A percentile compares a stretch with the other conserved stretches of the same genome.
Conservation (phyloP, 2,888 invertebrate species). For the Furcula furcula region DNA sequence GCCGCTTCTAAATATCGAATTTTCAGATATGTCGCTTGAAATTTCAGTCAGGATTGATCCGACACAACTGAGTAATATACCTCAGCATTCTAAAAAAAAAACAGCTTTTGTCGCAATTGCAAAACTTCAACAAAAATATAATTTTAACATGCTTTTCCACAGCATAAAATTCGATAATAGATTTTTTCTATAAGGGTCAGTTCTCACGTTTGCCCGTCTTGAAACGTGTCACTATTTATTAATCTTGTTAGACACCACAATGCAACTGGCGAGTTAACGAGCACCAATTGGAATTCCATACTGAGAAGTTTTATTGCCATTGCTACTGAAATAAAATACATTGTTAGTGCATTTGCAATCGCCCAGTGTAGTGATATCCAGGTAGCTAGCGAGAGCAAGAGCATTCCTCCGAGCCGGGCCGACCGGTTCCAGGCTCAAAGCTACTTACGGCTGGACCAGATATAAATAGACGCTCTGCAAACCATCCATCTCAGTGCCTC, state of each 20-base stretch:
- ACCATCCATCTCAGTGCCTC: conserved; percentile 69
- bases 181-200: conserved; percentile 10
- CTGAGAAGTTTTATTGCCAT: conserved; percentile 35
- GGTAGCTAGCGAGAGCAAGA: conserved; percentile 66
- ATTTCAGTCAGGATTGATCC: too few species aligned
- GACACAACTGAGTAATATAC: too few species aligned
- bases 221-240: conserved; percentile 31
- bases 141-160: too few species aligned
- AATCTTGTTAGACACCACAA: conserved; percentile 34
- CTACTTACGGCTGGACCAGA: conserved; percentile 75
- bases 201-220: conserved; percentile 26
- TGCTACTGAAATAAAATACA: conserved; percentile 55
- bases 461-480: conserved; percentile 75
- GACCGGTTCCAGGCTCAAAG: conserved; percentile 68
- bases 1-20: too few species aligned
- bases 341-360: conserved; percentile 64
- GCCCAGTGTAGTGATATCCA: conserved; percentile 47
- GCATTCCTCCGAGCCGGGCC: conserved; percentile 66
- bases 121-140: too few species aligned
- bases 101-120: too few species aligned
- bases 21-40: too few species aligned
- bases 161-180: too few species aligned
- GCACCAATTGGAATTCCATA: conserved; percentile 34
- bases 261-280: conserved; percentile 29
- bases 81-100: too few species aligned